A percentile compares a stretch with the other conserved stretches of the same genome.
Evolutionary conservation across 2,113 vertebrate genomes (phyloP).

Genomic region (Irena cyanogastra): DNA sequence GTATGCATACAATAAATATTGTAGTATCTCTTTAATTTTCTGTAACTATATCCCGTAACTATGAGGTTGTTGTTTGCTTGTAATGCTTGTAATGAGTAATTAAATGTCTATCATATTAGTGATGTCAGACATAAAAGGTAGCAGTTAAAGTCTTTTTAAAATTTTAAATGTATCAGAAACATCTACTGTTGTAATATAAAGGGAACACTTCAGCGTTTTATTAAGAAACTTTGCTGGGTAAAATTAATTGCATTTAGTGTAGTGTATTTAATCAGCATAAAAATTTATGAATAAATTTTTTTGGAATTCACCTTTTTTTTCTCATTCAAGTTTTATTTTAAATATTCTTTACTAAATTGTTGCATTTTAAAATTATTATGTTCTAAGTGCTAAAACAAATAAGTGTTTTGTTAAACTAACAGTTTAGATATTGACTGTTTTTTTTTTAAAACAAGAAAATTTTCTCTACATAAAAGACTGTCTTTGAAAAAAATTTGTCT

Average conservation of each 20-base stretch:
- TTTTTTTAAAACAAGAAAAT: background rate
- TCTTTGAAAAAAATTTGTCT: background rate
- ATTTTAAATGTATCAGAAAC: background rate
- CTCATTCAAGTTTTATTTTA: background rate
- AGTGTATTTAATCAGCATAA: background rate
- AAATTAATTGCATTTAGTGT: background rate
- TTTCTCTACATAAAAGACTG: background rate
- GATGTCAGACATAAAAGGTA: background rate
- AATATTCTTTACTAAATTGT: background rate
- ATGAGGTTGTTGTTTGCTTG: background rate
- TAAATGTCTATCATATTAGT: background rate
- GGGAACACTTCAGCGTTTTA: background rate
- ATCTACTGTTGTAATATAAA: background rate
- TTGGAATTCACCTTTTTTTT: background rate
- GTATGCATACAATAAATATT: background rate
- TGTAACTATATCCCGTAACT: background rate
- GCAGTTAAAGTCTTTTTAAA: background rate
- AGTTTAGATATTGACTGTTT: fast-evolving
- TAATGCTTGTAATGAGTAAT: background rate
- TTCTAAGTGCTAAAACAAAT: background rate
- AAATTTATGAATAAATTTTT: background rate
- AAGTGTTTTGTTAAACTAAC: background rate
- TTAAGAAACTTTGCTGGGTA: background rate
- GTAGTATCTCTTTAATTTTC: background rate
- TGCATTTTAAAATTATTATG: background rate